A percentile compares a stretch with the other conserved stretches of the same genome.
phyloP scores from a whole-genome alignment of 2,888 invertebrate species.

The Dorcus hopei region DNA sequence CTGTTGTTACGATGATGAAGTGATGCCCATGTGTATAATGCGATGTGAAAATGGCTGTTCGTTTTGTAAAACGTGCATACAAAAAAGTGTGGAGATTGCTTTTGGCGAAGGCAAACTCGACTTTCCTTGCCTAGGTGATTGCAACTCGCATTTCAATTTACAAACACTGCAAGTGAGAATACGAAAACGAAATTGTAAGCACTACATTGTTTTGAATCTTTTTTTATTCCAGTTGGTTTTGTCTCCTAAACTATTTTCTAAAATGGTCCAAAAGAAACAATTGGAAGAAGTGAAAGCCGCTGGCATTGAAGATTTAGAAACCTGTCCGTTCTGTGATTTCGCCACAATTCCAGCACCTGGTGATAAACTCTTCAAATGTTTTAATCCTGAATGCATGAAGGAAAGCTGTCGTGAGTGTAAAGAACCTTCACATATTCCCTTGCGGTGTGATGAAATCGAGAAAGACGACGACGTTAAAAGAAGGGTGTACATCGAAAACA shows the following conservation, averaged over 20 bases:
- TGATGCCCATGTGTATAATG: constrained; percentile 46
- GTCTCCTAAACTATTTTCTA: constrained; percentile 48
- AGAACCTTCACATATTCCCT: constrained; percentile 54
- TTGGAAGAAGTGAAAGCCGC: constrained; percentile 54
- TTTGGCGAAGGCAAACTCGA: constrained; percentile 46
- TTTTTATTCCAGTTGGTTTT: constrained; percentile 43
- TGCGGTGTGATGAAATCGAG: constrained; percentile 51
- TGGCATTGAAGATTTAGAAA: constrained; percentile 53
- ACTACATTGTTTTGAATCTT: constrained; percentile 34
- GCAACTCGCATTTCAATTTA: constrained; percentile 27
- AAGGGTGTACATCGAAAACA: constrained; percentile 53
- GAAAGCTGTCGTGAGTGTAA: constrained; percentile 42
- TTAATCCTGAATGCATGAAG: constrained; percentile 56
- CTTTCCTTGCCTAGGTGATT: constrained; percentile 50
- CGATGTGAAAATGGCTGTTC: constrained; percentile 47
- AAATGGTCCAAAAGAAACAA: constrained; percentile 51
- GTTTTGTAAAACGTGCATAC: constrained; percentile 39
- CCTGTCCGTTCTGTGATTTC: constrained; percentile 59
- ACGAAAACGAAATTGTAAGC: constrained; percentile 29
- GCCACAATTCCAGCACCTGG: constrained; percentile 50
- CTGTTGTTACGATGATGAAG: constrained; percentile 57
- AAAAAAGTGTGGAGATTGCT: constrained; percentile 42
- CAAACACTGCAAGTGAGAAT: constrained; percentile 4
- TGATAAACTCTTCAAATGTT: constrained; percentile 53
- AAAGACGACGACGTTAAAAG: constrained; percentile 46